Evolutionary conservation across 1,140 invertebrate species (phyloP).

Genomic region (Drosophila paulistorum): DNA sequence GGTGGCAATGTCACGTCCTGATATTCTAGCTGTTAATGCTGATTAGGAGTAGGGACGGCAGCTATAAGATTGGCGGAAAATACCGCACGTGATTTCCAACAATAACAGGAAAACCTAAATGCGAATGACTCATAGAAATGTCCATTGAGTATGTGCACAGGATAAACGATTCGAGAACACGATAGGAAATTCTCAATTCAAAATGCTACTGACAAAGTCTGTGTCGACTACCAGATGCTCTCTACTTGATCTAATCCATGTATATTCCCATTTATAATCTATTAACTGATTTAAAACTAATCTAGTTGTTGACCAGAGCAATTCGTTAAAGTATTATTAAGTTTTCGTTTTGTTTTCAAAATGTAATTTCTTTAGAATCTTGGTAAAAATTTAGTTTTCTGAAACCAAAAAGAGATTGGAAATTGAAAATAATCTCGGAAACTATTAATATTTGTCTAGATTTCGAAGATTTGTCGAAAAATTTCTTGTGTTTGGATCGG

Average conservation of each 20-base stretch:
- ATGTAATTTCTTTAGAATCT: too few species aligned
- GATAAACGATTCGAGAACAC: conserved; percentile 26
- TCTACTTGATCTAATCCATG: not conserved
- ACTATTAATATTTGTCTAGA: too few species aligned
- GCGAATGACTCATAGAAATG: conserved; percentile 62
- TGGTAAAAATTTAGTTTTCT: too few species aligned
- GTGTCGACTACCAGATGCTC: not conserved
- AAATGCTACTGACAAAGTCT: not conserved
- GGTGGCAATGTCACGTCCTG: conserved; percentile 58
- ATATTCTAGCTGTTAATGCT: conserved; percentile 45
- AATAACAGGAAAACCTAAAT: conserved; percentile 63
- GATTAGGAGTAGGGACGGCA: conserved; percentile 45
- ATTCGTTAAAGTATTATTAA: too few species aligned
- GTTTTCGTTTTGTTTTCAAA: too few species aligned
- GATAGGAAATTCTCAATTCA: not conserved
- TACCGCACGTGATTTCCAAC: conserved; percentile 79
- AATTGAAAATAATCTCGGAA: too few species aligned
- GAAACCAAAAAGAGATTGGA: too few species aligned
- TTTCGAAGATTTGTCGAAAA: too few species aligned
- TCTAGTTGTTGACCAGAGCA: too few species aligned
- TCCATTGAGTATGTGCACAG: conserved; percentile 32
- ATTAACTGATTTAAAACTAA: too few species aligned
- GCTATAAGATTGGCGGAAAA: conserved; percentile 63
- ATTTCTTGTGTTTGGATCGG: too few species aligned
- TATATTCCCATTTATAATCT: too few species aligned